Conservation (phyloP, 2,113 vertebrate species). For the Scomber colias region DNA sequence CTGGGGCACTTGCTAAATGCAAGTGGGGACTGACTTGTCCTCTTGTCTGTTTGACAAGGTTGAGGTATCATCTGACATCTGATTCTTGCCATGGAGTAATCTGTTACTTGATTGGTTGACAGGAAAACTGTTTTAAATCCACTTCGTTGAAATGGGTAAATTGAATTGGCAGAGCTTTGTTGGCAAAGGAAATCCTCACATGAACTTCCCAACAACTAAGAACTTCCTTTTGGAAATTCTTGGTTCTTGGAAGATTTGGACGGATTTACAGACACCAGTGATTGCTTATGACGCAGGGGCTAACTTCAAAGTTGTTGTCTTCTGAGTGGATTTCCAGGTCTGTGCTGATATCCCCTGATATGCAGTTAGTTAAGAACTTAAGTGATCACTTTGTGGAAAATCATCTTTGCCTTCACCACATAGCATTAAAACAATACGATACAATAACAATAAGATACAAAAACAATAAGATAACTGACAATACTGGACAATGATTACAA, state of each 20-base stretch:
- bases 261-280: neutral
- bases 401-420: no score
- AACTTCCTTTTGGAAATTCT: neutral
- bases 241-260: neutral
- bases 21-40: slow-evolving; percentile 5
- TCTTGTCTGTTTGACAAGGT: slow-evolving; percentile 13
- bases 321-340: neutral
- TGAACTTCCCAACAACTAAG: neutral
- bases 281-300: neutral
- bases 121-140: neutral
- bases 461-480: no score
- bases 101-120: neutral
- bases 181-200: neutral
- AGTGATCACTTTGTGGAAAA: no score
- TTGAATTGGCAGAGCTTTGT: no score
- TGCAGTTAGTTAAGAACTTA: no score
- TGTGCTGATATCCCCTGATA: neutral
- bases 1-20: slow-evolving; percentile 6
- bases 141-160: neutral
- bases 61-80: neutral
- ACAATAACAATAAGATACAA: no score
- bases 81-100: neutral
- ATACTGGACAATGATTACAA: no score
- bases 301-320: neutral
- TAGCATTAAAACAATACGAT: no score